Base-by-base conservation (phyloP, 2,113 vertebrate species). In the Ornithorhynchus anatinus region DNA sequence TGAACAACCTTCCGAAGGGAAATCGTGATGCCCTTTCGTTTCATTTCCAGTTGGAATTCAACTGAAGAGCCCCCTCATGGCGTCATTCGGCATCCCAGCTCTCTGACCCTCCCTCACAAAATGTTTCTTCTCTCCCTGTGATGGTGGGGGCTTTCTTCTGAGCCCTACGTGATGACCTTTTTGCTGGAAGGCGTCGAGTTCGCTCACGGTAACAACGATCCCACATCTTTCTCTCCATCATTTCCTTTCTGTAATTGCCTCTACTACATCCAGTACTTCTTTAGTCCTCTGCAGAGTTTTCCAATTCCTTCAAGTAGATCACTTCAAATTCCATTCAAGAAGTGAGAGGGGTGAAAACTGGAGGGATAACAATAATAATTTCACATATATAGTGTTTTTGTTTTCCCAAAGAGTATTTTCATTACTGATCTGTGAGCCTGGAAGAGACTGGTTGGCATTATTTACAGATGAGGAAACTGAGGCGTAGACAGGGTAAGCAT, bases 161-260 rank as follows among this genome's bases (percentile, higher is more conserved):
- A 67, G 13, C 23, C 19, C 12, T 42, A 61, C 72, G 74, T n/a
- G 7, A 22, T 67, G 66, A 69, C 62, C 11, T 4, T 7, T 63
- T 66, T 50, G 17, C 51, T 35, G 72, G 67, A 35, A 52, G 13
- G 17, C 33, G 59, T 40, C 43, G 72, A 27, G 32, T 50, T 63
- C 72, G 13, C 40, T 79, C 25, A 63, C 71, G 60, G 8, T 63
- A 60, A 74, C 74, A 74, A 74, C 72, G 74, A 22, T 22, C 43
- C 15, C 12, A 13, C 19, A 74, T 59, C 23, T 48, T 77, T 50
- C 14, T 67, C 43, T 14, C 76, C 73, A 17, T 67, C 10, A 66
- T 42, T 74, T 25, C 15, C n/a, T 38, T 63, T 39, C 4, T 75
- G 25, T 65, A 20, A 59, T 25, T 43, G 39, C 27, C 43, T 59